Evolutionary conservation across 2,113 vertebrate species (phyloP).

Genomic region (Colistium nudipinnis): DNA sequence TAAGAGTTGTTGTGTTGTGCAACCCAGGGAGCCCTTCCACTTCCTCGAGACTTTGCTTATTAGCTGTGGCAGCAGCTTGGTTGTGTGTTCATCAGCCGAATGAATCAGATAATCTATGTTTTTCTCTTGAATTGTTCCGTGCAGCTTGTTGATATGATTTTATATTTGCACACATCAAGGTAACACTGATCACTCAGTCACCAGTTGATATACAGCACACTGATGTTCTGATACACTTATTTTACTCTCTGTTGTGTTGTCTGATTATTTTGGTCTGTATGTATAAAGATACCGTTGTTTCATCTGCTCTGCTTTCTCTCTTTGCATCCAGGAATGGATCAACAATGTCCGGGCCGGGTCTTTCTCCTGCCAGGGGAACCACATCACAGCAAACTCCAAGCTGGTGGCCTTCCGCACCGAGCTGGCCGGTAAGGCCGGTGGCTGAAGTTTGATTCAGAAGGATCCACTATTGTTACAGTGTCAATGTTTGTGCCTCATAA

Average conservation of each 20-base stretch:
- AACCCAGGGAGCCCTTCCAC: conserved; percentile 52
- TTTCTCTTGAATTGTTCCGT: not conserved
- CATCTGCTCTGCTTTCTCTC: too few species aligned
- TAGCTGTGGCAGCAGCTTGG: conserved; percentile 5
- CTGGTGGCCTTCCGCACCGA: conserved; percentile 88
- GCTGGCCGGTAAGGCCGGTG: conserved; percentile 81
- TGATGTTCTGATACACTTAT: not conserved
- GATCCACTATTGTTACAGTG: not conserved
- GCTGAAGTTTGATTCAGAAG: not conserved
- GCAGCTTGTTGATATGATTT: not conserved
- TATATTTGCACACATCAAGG: conserved; percentile 22
- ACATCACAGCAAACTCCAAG: conserved; percentile 87
- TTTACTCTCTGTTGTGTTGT: not conserved
- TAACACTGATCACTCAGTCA: not conserved
- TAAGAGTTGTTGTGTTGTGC: conserved; percentile 50
- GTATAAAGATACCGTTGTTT: not conserved
- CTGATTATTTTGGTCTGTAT: not conserved
- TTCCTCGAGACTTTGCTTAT: conserved; percentile 67
- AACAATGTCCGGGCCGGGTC: conserved; percentile 81
- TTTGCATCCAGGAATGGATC: conserved; percentile 88
- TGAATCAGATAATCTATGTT: not conserved
- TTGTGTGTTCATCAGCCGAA: not conserved
- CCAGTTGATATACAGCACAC: not conserved
- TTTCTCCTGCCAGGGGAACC: conserved; percentile 81
- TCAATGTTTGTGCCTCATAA: not conserved